These are phyloP conservation scores for Frieseomelitta varia DNA, from an alignment of 1,140 invertebrate species.

Conservation along the genomic window DNA sequence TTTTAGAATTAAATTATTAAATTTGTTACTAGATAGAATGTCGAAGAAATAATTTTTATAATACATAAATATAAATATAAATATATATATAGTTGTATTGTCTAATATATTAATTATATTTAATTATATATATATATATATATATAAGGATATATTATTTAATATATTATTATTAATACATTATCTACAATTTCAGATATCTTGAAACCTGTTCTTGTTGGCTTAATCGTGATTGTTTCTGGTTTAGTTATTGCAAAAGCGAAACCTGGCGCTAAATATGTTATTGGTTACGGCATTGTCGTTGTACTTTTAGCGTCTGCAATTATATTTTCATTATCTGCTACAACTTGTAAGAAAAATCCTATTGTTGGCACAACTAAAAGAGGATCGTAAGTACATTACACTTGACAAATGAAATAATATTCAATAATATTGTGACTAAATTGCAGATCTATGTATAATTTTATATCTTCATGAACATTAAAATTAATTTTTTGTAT, in stretches of 20 bases:
- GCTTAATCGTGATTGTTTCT: conserved; percentile 83
- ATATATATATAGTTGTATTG: no score
- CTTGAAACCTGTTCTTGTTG: conserved; percentile 85
- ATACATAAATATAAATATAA: no score
- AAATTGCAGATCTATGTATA: no score
- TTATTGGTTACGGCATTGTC: conserved; percentile 84
- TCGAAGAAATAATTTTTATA: no score
- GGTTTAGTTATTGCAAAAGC: conserved; percentile 85
- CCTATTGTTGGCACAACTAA: conserved; percentile 76
- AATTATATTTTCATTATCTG: conserved; percentile 84
- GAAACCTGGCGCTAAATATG: conserved; percentile 82
- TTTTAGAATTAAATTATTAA: no score
- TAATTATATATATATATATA: no score
- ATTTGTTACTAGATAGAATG: no score
- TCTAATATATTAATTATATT: no score
- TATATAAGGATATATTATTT: no score
- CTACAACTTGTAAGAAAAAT: conserved; percentile 84
- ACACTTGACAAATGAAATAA: background rate
- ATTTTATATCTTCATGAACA: no score
- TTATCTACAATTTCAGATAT: conserved; percentile 68
- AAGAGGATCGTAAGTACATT: conserved; percentile 69
- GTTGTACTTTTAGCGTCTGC: conserved; percentile 79
- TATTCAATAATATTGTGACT: background rate
- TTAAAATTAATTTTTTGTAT: no score
- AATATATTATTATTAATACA: background rate